A percentile compares a stretch with the other conserved stretches of the same genome.
Conservation (phyloP, 2,113 vertebrate species). For the Rhadina sibilatrix region DNA sequence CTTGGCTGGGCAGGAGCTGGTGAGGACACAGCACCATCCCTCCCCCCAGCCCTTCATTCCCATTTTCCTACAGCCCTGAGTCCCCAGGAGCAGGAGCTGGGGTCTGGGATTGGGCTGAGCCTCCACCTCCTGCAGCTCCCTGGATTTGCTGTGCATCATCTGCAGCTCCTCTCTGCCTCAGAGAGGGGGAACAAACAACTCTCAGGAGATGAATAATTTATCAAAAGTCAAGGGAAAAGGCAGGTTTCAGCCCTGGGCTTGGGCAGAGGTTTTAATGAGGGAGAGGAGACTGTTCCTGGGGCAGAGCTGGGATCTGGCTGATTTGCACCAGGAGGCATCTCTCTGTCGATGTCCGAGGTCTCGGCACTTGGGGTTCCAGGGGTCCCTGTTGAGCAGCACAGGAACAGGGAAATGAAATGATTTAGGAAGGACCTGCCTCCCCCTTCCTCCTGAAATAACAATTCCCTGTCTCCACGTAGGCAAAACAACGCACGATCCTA, state of each 20-base stretch:
- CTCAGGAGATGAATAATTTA: constrained; percentile 31
- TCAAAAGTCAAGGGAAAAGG: neutral
- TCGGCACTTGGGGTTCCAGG: accelerated
- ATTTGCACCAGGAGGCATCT: accelerated
- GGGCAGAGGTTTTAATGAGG: neutral
- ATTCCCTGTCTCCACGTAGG: neutral
- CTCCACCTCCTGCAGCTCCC: neutral
- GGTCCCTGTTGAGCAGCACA: neutral
- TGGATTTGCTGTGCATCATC: neutral
- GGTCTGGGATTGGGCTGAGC: neutral
- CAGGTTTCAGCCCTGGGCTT: neutral
- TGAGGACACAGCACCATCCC: neutral
- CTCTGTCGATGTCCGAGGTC: neutral
- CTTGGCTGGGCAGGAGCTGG: accelerated
- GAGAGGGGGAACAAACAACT: neutral
- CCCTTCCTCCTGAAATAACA: neutral
- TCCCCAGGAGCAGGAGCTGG: accelerated
- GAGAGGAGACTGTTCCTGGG: neutral
- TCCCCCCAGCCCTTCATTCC: neutral
- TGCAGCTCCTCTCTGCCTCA: neutral
- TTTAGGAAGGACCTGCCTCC: neutral
- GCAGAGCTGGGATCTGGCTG: neutral
- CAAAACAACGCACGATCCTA: neutral
- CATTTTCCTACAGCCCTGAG: neutral
- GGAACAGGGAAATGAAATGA: neutral